Evolutionary conservation across 2,797 vertebrate genomes (phyloP).

Genomic region (Notolepis coatsorum): DNA sequence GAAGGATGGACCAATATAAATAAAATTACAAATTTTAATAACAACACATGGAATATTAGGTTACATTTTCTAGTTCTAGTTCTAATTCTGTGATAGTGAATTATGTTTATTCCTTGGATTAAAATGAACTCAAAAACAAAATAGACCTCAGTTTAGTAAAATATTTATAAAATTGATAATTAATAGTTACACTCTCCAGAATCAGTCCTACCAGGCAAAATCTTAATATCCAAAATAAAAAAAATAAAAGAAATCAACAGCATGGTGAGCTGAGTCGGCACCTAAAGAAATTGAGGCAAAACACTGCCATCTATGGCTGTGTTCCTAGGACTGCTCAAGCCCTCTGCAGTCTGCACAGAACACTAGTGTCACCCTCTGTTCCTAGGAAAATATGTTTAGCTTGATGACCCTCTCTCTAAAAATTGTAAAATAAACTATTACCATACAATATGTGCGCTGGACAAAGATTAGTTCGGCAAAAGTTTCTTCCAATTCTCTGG

Average conservation of each 20-base stretch:
- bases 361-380: slow-evolving; percentile 46
- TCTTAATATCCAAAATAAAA: slow-evolving; percentile 31
- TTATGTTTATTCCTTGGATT: not conserved
- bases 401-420: slow-evolving; percentile 68
- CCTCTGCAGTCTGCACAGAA: slow-evolving; percentile 6
- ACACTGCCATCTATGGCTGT: slow-evolving; percentile 87
- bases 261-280: slow-evolving; percentile 61
- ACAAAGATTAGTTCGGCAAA: slow-evolving; percentile 66
- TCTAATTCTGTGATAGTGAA: not conserved
- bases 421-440: slow-evolving; percentile 72
- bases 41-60: not conserved
- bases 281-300: slow-evolving; percentile 83
- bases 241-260: slow-evolving; percentile 41
- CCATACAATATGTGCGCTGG: slow-evolving; percentile 54
- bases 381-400: slow-evolving; percentile 32
- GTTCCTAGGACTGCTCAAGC: slow-evolving; percentile 71
- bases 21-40: no score
- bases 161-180: slow-evolving; percentile 23
- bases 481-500: slow-evolving; percentile 69
- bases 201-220: slow-evolving; percentile 17
- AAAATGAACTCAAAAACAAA: slow-evolving; percentile 9
- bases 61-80: not conserved
- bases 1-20: not conserved
- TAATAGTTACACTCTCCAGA: slow-evolving; percentile 18
- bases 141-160: no score